A percentile compares a stretch with the other conserved stretches of the same genome.
These are phyloP conservation scores for Mamestra brassicae DNA, from an alignment of 2,888 invertebrate species.

Conservation along the genomic window DNA sequence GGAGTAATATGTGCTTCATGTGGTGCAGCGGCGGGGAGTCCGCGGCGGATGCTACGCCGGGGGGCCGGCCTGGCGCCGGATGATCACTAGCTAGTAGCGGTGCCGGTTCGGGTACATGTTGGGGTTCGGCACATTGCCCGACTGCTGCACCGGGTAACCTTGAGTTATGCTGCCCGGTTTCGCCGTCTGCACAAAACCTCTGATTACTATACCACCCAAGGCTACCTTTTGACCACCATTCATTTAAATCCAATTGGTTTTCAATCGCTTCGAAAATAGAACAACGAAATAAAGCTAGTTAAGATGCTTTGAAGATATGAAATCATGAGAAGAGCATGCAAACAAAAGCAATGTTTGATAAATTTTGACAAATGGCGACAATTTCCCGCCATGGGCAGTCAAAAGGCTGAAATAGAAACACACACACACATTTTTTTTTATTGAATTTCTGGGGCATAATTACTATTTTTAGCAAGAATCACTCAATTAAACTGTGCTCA, in stretches of 20 bases:
- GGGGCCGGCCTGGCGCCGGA: constrained; percentile 69
- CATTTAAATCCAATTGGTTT: constrained; percentile 37
- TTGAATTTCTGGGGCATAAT: constrained; percentile 36
- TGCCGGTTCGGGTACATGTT: constrained; percentile 85
- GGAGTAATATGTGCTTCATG: constrained; percentile 33
- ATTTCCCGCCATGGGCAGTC: constrained; percentile 38
- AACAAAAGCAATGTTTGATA: constrained; percentile 28
- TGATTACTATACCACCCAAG: constrained; percentile 1
- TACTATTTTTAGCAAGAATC: constrained; percentile 4
- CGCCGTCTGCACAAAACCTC: constrained; percentile 89
- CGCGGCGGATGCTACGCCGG: constrained; percentile 55
- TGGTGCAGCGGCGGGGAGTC: constrained; percentile 23
- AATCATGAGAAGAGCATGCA: constrained; percentile 35
- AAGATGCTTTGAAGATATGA: constrained; percentile 22
- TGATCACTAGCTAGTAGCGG: constrained; percentile 83
- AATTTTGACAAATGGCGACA: constrained; percentile 45
- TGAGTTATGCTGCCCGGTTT: constrained; percentile 96
- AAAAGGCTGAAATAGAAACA: constrained; percentile 43
- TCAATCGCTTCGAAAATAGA: constrained; percentile 20
- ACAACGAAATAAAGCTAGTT: constrained; percentile 24
- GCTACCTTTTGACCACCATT: constrained; percentile 44
- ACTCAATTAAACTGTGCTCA: constrained; percentile 4
- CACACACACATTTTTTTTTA: constrained; percentile 29
- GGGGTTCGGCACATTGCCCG: constrained; percentile 86
- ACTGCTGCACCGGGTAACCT: constrained; percentile 95